Base-by-base conservation (phyloP, 2,797 vertebrate species). In the Monodelphis domestica region DNA sequence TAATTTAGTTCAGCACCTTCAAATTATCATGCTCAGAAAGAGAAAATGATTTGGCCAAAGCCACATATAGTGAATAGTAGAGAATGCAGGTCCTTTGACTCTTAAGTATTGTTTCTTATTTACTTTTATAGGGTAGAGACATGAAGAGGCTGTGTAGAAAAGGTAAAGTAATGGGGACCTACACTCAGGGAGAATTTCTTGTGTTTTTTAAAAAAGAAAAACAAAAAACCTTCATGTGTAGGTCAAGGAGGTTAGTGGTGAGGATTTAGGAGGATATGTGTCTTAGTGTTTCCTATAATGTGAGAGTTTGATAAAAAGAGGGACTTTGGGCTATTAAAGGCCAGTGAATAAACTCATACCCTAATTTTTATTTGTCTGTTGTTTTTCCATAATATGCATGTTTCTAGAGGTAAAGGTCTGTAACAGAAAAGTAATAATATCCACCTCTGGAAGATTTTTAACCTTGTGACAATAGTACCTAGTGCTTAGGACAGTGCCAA, bases 151-250 rank as follows among this genome's bases (percentile, higher is more conserved):
- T 50, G 0, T 45, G 7, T 78, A 9, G 50, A 45, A 50, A 84
- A 50, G 38, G 28, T 84, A 38, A 84, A 84, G 50, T 84, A 50
- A 24, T 84, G 70, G 1, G 9, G 70, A 70, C 5, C 63, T 70
- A 17, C 15, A 70, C 63, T 63, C 92, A 96, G 26, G 53, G 90
- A 4, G 90, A 88, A 21, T 96, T 96, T 96, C 90, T 97, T 96
- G 29, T 95, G 38, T 10, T 84, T 84, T 38, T 84, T 84, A 84
- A 50, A n/a, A 78, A 78, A 38, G n/a, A 84, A 50, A 84, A 84
- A 24, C 70, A 84, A 84, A 84, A 70, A 45, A 38, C 38, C 70
- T 50, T 50, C n/a, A 84, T 84, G 21, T 84, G 12, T 26, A 45
- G 9, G 10, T 84, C 3, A 70, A 38, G 24, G 3, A 45, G 24